Conservation (phyloP, 2,888 invertebrate genomes). For the Campoplex capitator region DNA sequence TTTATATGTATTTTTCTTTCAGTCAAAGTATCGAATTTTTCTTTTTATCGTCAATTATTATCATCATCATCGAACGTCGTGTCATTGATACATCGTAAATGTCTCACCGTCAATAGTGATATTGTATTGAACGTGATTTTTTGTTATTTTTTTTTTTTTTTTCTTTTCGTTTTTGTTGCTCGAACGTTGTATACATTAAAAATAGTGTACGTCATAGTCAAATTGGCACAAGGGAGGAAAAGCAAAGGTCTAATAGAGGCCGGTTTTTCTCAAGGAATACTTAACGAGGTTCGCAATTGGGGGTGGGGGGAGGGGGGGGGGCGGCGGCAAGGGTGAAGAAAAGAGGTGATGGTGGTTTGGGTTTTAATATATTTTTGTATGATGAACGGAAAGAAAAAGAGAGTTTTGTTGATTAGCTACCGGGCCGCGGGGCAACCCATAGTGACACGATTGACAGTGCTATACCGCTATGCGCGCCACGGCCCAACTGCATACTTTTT, state of each 20-base stretch:
- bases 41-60: conserved; percentile 1
- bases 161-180: conserved; percentile 47
- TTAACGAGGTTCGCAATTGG: conserved; percentile 63
- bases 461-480: conserved; percentile 82
- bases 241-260: conserved; percentile 69
- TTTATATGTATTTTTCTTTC: conserved; percentile 54
- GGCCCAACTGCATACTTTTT: conserved; percentile 71
- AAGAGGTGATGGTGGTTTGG: conserved; percentile 46
- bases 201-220: conserved; percentile 58
- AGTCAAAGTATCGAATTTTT: conserved; percentile 27
- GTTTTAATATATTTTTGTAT: conserved; percentile 56
- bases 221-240: conserved; percentile 52
- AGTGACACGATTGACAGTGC: conserved; percentile 83
- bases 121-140: conserved; percentile 58
- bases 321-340: conserved; percentile 8
- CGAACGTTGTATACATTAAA: conserved; percentile 14
- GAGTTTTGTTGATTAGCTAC: conserved; percentile 77
- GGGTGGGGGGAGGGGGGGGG: conserved; percentile 35
- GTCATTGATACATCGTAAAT: conserved; percentile 33
- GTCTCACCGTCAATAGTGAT: conserved; percentile 28
- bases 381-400: conserved; percentile 71
- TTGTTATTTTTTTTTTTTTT: conserved; percentile 53
- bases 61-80: background rate
- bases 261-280: conserved; percentile 45
- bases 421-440: conserved; percentile 79